Percentiles rank a stretch among this genome's conserved stretches.
These are phyloP conservation scores for Sarcophaga bullata DNA, from an alignment of 1,140 invertebrate genomes.

Conservation along the genomic window DNA sequence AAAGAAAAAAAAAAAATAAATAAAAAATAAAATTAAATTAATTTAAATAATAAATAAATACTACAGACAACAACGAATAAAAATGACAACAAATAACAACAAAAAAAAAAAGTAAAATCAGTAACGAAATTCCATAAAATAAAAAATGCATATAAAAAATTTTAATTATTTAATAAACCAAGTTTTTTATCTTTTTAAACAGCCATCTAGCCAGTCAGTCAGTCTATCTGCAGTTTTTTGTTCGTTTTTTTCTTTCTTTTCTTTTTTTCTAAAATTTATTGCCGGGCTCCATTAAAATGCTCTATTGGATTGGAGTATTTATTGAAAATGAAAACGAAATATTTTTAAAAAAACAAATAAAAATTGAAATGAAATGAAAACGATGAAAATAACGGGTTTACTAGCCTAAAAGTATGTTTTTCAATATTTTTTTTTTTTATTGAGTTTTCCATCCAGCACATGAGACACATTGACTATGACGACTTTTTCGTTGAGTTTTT, in stretches of 20 bases:
- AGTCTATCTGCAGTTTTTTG: neutral
- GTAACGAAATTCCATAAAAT: too few species aligned
- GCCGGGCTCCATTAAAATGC: neutral
- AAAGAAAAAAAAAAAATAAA: neutral
- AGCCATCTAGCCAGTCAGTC: too few species aligned
- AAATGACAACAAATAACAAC: neutral
- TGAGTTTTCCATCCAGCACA: too few species aligned
- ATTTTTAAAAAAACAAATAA: neutral
- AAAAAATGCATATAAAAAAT: too few species aligned
- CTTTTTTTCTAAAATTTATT: too few species aligned
- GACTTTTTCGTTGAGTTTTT: too few species aligned
- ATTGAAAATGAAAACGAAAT: neutral
- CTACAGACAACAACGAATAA: neutral
- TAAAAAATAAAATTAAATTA: neutral
- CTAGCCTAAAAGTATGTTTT: too few species aligned
- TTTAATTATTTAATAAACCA: neutral
- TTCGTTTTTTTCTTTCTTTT: neutral
- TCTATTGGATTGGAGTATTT: neutral
- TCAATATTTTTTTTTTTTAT: too few species aligned
- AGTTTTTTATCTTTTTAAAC: too few species aligned
- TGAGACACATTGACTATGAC: too few species aligned
- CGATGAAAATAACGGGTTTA: too few species aligned
- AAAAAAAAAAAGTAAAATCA: neutral
- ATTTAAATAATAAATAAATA: neutral
- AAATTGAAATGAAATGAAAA: neutral